phyloP scores from a whole-genome alignment of 2,888 invertebrate species.

The Ctenicera cuprea region DNA sequence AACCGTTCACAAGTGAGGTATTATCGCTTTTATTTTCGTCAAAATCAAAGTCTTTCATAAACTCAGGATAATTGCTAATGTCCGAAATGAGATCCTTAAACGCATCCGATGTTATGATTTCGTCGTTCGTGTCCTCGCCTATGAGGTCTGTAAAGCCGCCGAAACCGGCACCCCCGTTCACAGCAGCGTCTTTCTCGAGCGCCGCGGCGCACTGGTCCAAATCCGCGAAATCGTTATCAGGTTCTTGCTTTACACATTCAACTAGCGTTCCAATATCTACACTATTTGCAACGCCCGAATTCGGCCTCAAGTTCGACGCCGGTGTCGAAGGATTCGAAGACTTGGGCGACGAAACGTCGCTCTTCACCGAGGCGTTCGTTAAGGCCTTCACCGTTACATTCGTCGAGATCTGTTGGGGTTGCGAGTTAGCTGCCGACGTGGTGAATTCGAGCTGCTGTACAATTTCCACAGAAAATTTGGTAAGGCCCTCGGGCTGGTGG shows the following conservation, averaged over 20 bases:
- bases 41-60: conserved; percentile 87
- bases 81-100: conserved; percentile 92
- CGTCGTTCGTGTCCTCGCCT: conserved; percentile 88
- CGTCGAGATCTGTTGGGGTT: conserved; percentile 92
- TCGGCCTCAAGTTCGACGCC: conserved; percentile 64
- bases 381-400: conserved; percentile 93
- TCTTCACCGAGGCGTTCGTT: conserved; percentile 81
- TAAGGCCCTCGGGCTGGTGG: conserved; percentile 74
- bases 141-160: conserved; percentile 88
- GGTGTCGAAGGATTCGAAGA: conserved; percentile 73
- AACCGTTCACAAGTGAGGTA: conserved; percentile 58
- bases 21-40: conserved; percentile 75
- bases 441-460: conserved; percentile 94
- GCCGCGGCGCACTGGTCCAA: conserved; percentile 90
- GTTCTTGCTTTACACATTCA: conserved; percentile 81
- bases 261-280: conserved; percentile 80
- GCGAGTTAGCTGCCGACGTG: conserved; percentile 89
- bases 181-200: conserved; percentile 87
- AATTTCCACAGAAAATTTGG: conserved; percentile 93
- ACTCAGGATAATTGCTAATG: conserved; percentile 88
- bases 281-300: conserved; percentile 67
- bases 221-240: conserved; percentile 91
- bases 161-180: conserved; percentile 82
- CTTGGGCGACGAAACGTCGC: conserved; percentile 76
- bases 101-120: conserved; percentile 83